Evolutionary conservation across 2,797 vertebrate species (phyloP).

Genomic region (Coilia nasus): DNA sequence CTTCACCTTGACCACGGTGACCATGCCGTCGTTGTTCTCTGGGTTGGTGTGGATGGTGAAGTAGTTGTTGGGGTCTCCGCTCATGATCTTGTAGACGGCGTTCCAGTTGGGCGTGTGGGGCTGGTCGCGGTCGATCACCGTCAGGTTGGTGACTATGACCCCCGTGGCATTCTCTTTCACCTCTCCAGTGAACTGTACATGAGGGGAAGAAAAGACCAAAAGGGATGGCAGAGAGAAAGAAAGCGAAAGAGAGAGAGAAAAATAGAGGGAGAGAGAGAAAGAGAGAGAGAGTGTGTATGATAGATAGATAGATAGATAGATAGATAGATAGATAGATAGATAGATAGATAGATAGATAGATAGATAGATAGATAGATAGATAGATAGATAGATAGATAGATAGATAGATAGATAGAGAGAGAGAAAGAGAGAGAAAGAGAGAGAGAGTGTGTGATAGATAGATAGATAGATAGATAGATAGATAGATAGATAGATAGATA

Average conservation of each 20-base stretch:
- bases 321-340: neutral
- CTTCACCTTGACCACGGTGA: slow-evolving; percentile 89
- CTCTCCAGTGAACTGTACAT: slow-evolving; percentile 84
- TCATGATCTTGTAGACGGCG: slow-evolving; percentile 90
- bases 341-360: neutral
- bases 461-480: neutral
- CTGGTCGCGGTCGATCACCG: slow-evolving; percentile 89
- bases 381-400: neutral
- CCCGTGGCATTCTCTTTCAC: slow-evolving; percentile 91
- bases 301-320: too few species aligned
- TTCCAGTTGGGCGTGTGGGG: slow-evolving; percentile 94
- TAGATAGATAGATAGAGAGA: neutral
- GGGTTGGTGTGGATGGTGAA: slow-evolving; percentile 91
- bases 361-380: too few species aligned
- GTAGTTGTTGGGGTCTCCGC: slow-evolving; percentile 86
- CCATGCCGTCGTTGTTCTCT: slow-evolving; percentile 88
- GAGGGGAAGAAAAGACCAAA: neutral
- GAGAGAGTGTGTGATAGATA: too few species aligned
- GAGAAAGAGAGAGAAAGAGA: too few species aligned
- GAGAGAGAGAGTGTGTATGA: too few species aligned
- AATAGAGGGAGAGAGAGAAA: too few species aligned
- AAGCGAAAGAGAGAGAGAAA: neutral
- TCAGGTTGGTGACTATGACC: slow-evolving; percentile 87
- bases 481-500: neutral
- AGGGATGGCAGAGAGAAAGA: neutral